These are phyloP conservation scores for Arizona elegans DNA, from an alignment of 2,113 vertebrate genomes.

Conservation along the genomic window DNA sequence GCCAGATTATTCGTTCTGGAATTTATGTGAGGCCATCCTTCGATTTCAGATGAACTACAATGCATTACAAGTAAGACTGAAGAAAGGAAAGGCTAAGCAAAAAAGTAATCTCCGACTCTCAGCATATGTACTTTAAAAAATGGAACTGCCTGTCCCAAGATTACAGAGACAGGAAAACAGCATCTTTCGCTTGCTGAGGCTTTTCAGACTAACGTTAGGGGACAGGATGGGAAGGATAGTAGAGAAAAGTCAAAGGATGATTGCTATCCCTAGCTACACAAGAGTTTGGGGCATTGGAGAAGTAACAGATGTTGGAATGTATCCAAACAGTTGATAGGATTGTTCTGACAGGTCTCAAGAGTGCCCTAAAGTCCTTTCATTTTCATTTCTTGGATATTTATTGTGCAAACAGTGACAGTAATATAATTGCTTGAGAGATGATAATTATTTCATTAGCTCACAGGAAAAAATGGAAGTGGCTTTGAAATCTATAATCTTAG, in stretches of 20 bases:
- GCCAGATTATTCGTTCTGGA: slow-evolving; percentile 98
- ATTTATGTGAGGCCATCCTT: slow-evolving; percentile 93
- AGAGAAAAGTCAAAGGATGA: neutral
- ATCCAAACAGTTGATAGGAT: neutral
- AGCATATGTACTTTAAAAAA: neutral
- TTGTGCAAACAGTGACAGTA: neutral
- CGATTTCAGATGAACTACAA: slow-evolving; percentile 88
- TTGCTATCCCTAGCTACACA: neutral
- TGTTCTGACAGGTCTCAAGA: neutral
- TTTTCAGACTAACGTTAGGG: neutral
- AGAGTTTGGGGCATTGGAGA: neutral
- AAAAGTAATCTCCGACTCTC: neutral
- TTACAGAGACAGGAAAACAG: neutral
- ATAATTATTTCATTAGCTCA: neutral
- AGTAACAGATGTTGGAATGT: neutral
- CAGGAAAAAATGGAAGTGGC: neutral
- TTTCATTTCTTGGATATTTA: neutral
- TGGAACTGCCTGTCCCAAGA: neutral
- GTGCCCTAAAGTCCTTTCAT: neutral
- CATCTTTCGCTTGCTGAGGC: neutral
- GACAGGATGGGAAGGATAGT: neutral
- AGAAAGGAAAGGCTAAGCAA: neutral
- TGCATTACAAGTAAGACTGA: slow-evolving; percentile 83
- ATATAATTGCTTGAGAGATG: neutral
- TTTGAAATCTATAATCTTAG: neutral